Conservation (phyloP, 2,113 vertebrate species). For the Pseudonaja textilis region DNA sequence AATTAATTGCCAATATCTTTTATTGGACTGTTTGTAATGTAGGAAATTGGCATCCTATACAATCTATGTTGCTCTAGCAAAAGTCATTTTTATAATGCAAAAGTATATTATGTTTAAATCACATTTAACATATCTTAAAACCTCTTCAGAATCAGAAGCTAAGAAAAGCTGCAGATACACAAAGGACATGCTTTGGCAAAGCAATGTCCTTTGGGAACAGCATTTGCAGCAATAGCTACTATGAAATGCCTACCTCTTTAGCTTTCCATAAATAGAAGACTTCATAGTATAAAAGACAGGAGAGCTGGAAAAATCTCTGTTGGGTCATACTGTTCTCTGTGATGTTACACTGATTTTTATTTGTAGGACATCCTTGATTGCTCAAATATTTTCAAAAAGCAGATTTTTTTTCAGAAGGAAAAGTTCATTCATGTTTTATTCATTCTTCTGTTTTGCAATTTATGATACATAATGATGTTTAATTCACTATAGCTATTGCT, state of each 20-base stretch:
- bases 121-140: conserved; percentile 39
- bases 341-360: neutral
- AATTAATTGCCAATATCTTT: conserved; percentile 57
- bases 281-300: conserved; percentile 37
- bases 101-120: conserved; percentile 41
- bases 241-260: conserved; percentile 44
- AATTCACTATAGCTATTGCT: neutral
- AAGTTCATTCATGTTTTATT: neutral
- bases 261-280: conserved; percentile 28
- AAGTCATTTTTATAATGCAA: conserved; percentile 36
- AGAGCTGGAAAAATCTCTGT: conserved; percentile 16
- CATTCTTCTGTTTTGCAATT: neutral
- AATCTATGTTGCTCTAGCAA: conserved; percentile 49
- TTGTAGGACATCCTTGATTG: neutral
- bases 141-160: conserved; percentile 31
- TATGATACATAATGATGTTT: neutral
- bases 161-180: conserved; percentile 39
- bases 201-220: conserved; percentile 19
- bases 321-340: neutral
- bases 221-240: conserved; percentile 45
- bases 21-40: conserved; percentile 33
- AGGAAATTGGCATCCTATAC: conserved; percentile 51
- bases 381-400: neutral
- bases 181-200: conserved; percentile 22
- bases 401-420: neutral